Conservation (phyloP, 2,113 vertebrate genomes). For the Cichladusa arquata region DNA sequence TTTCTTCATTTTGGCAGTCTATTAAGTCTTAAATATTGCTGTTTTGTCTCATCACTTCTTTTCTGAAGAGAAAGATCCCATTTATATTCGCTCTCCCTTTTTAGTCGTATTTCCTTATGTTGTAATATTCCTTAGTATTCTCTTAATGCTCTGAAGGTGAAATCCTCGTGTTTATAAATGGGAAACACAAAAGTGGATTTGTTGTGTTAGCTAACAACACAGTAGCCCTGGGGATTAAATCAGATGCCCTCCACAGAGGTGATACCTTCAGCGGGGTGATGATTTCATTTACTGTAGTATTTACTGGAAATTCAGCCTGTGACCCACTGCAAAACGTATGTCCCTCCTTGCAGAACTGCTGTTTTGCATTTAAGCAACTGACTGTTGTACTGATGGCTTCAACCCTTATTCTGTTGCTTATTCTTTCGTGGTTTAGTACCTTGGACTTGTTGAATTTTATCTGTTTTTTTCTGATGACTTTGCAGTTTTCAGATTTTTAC, state of each 20-base stretch:
- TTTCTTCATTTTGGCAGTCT: not conserved
- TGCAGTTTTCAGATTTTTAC: not conserved
- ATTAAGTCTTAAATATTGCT: not conserved
- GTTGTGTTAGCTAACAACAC: not conserved
- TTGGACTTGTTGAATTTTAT: not conserved
- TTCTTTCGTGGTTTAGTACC: not conserved
- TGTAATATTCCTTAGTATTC: not conserved
- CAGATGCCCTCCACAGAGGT: not conserved
- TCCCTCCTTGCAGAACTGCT: not conserved
- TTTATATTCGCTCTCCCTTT: not conserved
- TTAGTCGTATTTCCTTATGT: not conserved
- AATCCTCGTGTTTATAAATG: not conserved
- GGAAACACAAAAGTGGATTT: not conserved
- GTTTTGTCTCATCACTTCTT: not conserved
- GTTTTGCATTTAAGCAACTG: not conserved
- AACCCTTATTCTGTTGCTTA: not conserved
- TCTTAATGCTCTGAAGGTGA: not conserved
- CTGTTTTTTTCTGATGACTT: not conserved
- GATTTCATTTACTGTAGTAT: not conserved
- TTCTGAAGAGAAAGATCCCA: not conserved
- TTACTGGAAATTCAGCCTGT: not conserved
- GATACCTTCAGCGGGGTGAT: not conserved
- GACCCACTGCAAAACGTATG: not conserved
- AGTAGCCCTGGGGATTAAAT: not conserved
- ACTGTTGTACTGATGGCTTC: not conserved